Base-by-base conservation (phyloP, 2,888 invertebrate species). In the Thera britannica region DNA sequence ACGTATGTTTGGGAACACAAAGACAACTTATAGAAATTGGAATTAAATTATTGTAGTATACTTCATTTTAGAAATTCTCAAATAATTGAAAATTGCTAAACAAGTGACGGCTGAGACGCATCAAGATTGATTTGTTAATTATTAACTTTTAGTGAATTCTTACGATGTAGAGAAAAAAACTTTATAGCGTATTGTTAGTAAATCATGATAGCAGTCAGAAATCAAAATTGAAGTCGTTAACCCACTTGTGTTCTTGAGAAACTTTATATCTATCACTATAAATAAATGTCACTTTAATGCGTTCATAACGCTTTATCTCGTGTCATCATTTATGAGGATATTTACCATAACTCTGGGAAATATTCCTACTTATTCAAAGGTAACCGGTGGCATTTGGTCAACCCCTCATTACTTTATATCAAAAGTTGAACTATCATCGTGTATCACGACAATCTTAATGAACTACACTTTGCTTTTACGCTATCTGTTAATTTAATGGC, bases 391-490 rank as follows among this genome's bases (percentile, higher is more conserved):
- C 55, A 65, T 63, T 58, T 12, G 57, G 36, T 56, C 58, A 56
- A 38, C 59, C 66, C 57, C 67, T 56, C 59, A 48, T 57, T 44
- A 59, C 58, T 12, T 62, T 54, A 59, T 12, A 60, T 63, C 44
- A 63, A 59, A 67, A 46, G 46, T 66, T 3, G 48, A 41, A 57
- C 63, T 66, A 66, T 66, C 60, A 54, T 44, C 56, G 51, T 65
- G 52, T 66, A 70, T 66, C 66, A 66, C 9, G 44, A 56, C 57
- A 41, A 70, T 70, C 66, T 66, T 58, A 60, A 57, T 60, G 46
- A 65, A 70, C 63, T 52, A 59, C 66, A 60, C 63, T 66, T 66
- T 66, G 70, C 66, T 66, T 70, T 70, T 70, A 70, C 56, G 62
- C 38, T 66, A 70, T 66, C 70, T 60, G n/a, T 66, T 66, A 51